Percentiles rank a stretch among this genome's conserved stretches.
Conservation (phyloP, 2,113 vertebrate species). For the Chamaetylas fuelleborni region DNA sequence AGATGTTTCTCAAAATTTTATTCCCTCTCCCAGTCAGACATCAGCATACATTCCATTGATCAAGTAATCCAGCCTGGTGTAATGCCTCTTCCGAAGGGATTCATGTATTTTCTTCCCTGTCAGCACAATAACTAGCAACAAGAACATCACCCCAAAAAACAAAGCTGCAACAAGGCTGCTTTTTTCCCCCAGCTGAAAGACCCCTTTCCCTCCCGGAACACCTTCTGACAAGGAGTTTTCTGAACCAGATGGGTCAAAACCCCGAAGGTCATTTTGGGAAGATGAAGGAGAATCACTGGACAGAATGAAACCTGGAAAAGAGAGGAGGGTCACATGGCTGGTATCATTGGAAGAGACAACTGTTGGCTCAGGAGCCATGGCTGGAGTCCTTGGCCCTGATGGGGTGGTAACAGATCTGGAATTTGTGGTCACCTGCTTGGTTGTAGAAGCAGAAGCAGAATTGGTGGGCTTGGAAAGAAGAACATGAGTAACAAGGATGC, state of each 20-base stretch:
- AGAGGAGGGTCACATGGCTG: not conserved
- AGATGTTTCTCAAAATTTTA: not conserved
- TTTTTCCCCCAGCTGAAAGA: conserved; percentile 31
- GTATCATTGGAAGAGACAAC: not conserved
- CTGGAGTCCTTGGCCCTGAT: not conserved
- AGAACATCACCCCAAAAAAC: conserved; percentile 72
- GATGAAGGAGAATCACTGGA: rapidly evolving
- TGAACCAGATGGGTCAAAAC: not conserved
- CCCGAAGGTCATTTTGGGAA: not conserved
- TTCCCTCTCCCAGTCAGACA: conserved; percentile 45
- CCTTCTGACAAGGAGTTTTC: not conserved
- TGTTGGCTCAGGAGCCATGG: not conserved
- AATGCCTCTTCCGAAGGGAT: conserved; percentile 66
- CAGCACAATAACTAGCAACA: conserved; percentile 63
- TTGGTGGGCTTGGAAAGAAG: not conserved
- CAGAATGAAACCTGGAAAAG: not conserved
- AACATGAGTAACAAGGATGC: rapidly evolving
- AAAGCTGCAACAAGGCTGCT: conserved; percentile 70
- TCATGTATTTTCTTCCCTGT: conserved; percentile 57
- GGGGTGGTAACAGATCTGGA: not conserved
- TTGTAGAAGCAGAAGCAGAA: not conserved
- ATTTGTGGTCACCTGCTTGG: not conserved
- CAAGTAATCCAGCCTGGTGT: conserved; percentile 77
- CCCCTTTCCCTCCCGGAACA: not conserved
- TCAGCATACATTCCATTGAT: conserved; percentile 80